These are phyloP conservation scores for Oenanthe oenanthe DNA, from an alignment of 2,113 vertebrate species.

Conservation along the genomic window DNA sequence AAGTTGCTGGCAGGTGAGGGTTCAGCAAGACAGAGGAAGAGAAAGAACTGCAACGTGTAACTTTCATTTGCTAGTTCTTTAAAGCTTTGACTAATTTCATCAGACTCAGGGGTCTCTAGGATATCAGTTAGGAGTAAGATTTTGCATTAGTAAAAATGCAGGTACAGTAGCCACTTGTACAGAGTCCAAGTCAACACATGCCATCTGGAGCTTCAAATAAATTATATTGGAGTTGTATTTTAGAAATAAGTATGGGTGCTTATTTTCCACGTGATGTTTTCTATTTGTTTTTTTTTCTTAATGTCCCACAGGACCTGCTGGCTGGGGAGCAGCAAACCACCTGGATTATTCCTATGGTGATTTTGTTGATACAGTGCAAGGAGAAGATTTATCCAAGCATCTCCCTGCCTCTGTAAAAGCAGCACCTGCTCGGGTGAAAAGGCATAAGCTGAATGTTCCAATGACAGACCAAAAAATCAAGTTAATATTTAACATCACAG, in stretches of 20 bases:
- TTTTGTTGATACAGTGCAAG: slow-evolving; percentile 76
- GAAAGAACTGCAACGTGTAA: not conserved
- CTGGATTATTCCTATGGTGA: slow-evolving; percentile 94
- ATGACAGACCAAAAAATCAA: slow-evolving; percentile 94
- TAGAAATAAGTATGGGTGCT: not conserved
- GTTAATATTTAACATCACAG: slow-evolving; percentile 96
- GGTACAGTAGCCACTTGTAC: not conserved
- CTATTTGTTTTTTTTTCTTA: not conserved
- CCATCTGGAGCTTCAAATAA: not conserved
- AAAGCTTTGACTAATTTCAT: not conserved
- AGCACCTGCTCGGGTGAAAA: slow-evolving; percentile 78
- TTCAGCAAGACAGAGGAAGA: not conserved
- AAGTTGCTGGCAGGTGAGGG: not conserved
- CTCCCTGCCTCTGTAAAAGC: slow-evolving; percentile 27
- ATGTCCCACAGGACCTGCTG: slow-evolving; percentile 84
- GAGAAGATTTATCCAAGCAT: slow-evolving; percentile 69
- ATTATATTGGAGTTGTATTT: not conserved
- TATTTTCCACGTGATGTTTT: not conserved
- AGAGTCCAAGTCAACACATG: not conserved
- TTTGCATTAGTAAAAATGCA: not conserved
- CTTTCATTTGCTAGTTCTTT: not conserved
- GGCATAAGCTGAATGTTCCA: slow-evolving; percentile 78
- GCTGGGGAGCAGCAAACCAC: slow-evolving; percentile 85
- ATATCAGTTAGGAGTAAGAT: not conserved
- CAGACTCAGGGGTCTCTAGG: not conserved